phyloP scores from a whole-genome alignment of 2,888 invertebrate species.

The Mallateleia sp. region DNA sequence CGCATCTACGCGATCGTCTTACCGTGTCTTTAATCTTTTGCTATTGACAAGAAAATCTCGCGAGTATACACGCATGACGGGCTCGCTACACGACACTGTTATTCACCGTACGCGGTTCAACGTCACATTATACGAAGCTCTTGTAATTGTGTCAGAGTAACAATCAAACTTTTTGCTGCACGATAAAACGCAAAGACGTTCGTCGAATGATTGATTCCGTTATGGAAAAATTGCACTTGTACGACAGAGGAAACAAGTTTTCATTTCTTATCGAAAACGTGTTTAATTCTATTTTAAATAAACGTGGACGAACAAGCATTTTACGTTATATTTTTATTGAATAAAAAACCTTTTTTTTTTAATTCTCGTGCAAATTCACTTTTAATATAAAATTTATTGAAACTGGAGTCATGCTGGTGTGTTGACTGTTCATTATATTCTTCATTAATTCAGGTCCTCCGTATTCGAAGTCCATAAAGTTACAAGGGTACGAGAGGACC shows the following conservation, averaged over 20 bases:
- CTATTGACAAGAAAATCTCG: constrained; percentile 76
- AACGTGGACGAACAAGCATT: too few relatives aligned
- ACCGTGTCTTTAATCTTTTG: constrained; percentile 66
- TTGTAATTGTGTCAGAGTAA: constrained; percentile 53
- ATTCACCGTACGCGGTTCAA: constrained; percentile 47
- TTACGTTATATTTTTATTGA: too few relatives aligned
- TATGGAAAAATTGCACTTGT: constrained; percentile 14
- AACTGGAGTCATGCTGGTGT: neutral
- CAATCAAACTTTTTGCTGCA: constrained; percentile 3
- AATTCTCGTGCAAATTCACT: constrained; percentile 5
- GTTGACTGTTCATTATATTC: constrained; percentile 19
- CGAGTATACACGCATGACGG: constrained; percentile 68
- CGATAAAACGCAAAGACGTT: constrained; percentile 4
- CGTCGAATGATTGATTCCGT: constrained; percentile 40
- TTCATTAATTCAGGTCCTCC: constrained; percentile 26
- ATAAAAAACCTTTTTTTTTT: too few relatives aligned
- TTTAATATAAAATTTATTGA: constrained; percentile 19
- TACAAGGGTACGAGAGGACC: constrained; percentile 20
- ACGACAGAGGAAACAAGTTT: constrained; percentile 31
- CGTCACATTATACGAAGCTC: constrained; percentile 64
- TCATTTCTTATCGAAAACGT: too few relatives aligned
- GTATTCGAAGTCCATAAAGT: constrained; percentile 25
- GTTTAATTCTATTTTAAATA: too few relatives aligned
- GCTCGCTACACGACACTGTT: constrained; percentile 58
- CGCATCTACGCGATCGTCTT: constrained; percentile 76